These are phyloP conservation scores for Acromyrmex charruanus DNA, from an alignment of 1,140 invertebrate genomes.

Conservation along the genomic window DNA sequence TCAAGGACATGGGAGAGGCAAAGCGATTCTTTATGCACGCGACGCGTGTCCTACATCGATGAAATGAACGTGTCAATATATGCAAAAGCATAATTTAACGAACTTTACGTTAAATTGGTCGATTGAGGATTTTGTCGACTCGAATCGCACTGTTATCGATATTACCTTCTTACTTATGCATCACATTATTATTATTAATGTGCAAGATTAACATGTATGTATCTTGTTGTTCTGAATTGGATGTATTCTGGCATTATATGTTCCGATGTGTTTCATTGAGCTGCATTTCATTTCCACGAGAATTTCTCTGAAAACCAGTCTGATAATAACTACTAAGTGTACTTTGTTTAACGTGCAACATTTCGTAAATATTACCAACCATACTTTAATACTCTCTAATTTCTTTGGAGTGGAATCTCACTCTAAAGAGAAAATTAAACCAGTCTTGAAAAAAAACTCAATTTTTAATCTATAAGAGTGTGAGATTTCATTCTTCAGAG, in stretches of 20 bases:
- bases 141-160: slow-evolving; percentile 9
- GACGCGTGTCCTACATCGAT: slow-evolving; percentile 32
- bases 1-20: slow-evolving; percentile 51
- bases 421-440: no score
- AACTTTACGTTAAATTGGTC: slow-evolving; percentile 27
- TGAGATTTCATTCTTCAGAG: no score
- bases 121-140: slow-evolving; percentile 28
- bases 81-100: slow-evolving; percentile 6
- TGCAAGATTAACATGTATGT: neutral
- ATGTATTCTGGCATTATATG: neutral
- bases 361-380: no score
- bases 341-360: no score
- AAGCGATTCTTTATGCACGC: slow-evolving; percentile 56
- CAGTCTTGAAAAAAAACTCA: no score
- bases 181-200: slow-evolving; percentile 47
- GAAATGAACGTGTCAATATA: slow-evolving; percentile 56
- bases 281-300: no score
- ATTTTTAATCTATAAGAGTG: no score
- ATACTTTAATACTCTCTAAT: no score
- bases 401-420: no score
- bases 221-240: neutral
- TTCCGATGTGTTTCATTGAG: neutral
- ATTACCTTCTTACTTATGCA: neutral
- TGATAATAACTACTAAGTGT: no score
- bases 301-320: no score